These are phyloP conservation scores for Zelleria hepariella DNA, from an alignment of 2,888 invertebrate genomes.

Conservation along the genomic window DNA sequence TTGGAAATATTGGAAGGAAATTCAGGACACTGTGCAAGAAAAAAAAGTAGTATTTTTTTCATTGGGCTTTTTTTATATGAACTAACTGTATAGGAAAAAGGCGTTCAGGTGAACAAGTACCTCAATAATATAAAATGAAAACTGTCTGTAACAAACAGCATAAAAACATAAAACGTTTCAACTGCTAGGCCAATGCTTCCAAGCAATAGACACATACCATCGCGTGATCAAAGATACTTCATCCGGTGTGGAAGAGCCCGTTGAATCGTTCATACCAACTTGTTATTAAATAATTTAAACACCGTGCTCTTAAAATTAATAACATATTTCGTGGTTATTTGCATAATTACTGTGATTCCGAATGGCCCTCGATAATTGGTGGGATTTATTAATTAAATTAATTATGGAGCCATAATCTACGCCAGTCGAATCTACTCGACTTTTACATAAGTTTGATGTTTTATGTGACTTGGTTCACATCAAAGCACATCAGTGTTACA, in stretches of 20 bases:
- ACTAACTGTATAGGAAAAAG: too few relatives aligned
- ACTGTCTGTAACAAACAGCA: too few relatives aligned
- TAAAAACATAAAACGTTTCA: too few relatives aligned
- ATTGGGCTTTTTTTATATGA: too few relatives aligned
- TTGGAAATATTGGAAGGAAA: too few relatives aligned
- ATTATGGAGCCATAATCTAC: background rate
- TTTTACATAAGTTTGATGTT: background rate
- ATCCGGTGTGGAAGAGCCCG: background rate
- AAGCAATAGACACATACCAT: background rate
- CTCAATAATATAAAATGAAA: too few relatives aligned
- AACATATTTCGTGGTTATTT: constrained; percentile 6
- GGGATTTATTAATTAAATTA: constrained; percentile 5
- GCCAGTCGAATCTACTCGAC: background rate
- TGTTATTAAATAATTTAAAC: constrained; percentile 7
- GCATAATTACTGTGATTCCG: constrained; percentile 7
- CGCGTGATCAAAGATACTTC: background rate
- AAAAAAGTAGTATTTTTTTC: too few relatives aligned
- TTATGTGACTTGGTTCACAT: background rate
- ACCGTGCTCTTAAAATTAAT: constrained; percentile 3
- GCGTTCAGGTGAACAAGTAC: too few relatives aligned
- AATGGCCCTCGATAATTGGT: constrained; percentile 1
- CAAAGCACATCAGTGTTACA: background rate
- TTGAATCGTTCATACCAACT: background rate
- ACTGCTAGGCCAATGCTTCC: background rate
- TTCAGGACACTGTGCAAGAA: too few relatives aligned